phyloP scores from a whole-genome alignment of 2,113 vertebrate genomes.

The Pteronura brasiliensis region DNA sequence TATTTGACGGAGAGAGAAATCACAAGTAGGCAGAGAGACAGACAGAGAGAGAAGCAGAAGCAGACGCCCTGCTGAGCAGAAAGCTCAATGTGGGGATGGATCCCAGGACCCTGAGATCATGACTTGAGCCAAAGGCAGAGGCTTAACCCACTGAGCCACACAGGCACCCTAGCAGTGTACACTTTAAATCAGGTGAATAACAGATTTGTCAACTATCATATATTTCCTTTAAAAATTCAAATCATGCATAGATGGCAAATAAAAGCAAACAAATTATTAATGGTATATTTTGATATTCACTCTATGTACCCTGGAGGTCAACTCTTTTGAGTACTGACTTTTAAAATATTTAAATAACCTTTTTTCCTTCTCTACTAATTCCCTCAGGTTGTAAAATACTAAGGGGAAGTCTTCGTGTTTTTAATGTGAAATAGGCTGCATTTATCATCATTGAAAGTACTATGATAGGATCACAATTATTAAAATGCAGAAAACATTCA shows the following conservation, averaged over 20 bases:
- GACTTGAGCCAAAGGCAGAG: too few species aligned
- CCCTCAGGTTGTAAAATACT: neutral
- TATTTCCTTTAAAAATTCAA: neutral
- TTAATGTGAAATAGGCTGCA: neutral
- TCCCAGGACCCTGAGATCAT: too few species aligned
- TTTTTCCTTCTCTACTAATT: neutral
- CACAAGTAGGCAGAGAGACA: too few species aligned
- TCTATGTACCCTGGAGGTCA: neutral
- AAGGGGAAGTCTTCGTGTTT: neutral
- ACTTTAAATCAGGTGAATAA: neutral
- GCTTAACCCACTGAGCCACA: too few species aligned
- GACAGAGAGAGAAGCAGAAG: too few species aligned
- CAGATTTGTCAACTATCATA: neutral
- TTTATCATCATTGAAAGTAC: neutral
- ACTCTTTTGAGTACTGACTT: neutral
- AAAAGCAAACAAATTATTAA: neutral
- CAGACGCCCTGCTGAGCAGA: too few species aligned
- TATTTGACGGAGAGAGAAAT: too few species aligned
- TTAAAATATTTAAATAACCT: neutral
- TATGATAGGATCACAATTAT: neutral
- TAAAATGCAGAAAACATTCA: neutral
- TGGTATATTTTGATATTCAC: neutral
- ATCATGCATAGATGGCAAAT: neutral
- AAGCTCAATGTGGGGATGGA: too few species aligned
- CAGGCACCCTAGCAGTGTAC: neutral